Conservation (phyloP, 37 sponge, comb jelly and placozoan genomes). For the Geodia barretti region DNA sequence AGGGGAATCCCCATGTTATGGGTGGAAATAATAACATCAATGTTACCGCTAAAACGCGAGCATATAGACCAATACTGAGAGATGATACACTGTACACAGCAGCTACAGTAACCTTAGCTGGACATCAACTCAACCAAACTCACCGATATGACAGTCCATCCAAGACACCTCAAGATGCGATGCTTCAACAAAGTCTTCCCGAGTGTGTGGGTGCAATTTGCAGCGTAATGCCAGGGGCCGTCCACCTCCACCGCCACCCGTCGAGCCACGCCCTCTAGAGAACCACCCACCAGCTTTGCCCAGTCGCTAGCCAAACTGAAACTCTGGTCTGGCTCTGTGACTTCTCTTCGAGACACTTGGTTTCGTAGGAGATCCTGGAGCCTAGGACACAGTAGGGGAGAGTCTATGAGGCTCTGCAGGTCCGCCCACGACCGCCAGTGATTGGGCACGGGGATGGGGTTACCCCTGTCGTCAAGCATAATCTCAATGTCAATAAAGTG, state of each 20-base stretch:
- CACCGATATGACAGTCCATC: constrained; percentile 59
- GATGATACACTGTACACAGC: too few relatives aligned
- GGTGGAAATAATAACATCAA: too few relatives aligned
- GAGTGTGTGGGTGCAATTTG: constrained; percentile 26
- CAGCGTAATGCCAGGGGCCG: constrained; percentile 52
- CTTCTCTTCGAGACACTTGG: background rate
- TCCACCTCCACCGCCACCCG: constrained; percentile 62
- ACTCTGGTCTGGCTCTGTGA: background rate
- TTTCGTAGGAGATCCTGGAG: background rate
- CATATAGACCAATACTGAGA: too few relatives aligned
- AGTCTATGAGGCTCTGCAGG: background rate
- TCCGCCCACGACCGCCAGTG: constrained; percentile 6
- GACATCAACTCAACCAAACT: constrained; percentile 7
- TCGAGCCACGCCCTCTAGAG: background rate
- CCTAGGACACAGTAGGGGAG: background rate
- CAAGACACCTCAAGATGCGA: constrained; percentile 53
- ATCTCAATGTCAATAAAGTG: constrained; percentile 51
- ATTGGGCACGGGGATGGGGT: constrained; percentile 21
- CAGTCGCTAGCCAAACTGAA: constrained; percentile 60
- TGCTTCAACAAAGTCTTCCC: constrained; percentile 52
- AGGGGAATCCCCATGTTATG: too few relatives aligned
- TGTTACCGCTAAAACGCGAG: too few relatives aligned
- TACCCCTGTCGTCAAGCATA: constrained; percentile 13
- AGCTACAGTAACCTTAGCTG: too few relatives aligned
- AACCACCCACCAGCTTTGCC: background rate